A percentile compares a stretch with the other conserved stretches of the same genome.
These are phyloP conservation scores for Acleris sparsana DNA, from an alignment of 2,888 invertebrate species.

Conservation along the genomic window DNA sequence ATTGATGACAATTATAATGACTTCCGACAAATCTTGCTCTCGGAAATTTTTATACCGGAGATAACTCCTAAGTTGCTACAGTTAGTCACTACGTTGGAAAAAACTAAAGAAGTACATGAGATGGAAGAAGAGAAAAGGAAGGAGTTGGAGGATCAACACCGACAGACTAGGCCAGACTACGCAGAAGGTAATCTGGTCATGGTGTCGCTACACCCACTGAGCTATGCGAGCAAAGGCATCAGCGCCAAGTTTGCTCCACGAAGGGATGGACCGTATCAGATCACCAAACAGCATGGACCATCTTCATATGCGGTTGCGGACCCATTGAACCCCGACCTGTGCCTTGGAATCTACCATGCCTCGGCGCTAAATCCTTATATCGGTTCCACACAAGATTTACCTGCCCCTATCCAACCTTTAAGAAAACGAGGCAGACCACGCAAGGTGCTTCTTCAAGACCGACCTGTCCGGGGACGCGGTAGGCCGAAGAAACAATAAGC, in stretches of 20 bases:
- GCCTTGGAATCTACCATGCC: slow-evolving; percentile 4
- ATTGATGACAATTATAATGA: neutral
- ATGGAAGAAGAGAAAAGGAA: slow-evolving; percentile 6
- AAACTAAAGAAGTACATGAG: slow-evolving; percentile 1
- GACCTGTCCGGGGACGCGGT: neutral
- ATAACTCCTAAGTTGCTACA: slow-evolving; percentile 4
- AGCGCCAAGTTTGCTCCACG: neutral
- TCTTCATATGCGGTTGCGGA: neutral
- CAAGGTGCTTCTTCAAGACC: neutral
- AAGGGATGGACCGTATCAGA: slow-evolving; percentile 1
- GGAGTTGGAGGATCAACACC: neutral
- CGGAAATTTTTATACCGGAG: slow-evolving; percentile 4
- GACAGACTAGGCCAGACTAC: neutral
- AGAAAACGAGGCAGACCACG: neutral
- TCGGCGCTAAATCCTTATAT: neutral
- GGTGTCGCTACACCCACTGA: neutral
- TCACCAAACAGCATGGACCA: slow-evolving; percentile 6
- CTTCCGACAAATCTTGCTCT: neutral
- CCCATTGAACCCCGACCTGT: neutral
- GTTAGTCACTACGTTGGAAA: neutral
- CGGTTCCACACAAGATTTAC: too few relatives aligned
- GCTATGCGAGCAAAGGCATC: neutral
- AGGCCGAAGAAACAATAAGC: slow-evolving; percentile 3
- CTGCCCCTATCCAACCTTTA: neutral
- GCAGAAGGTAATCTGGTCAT: neutral